A percentile compares a stretch with the other conserved stretches of the same genome.
These are phyloP conservation scores for Panagrolaimus sp. DNA, from an alignment of 1,140 invertebrate species.

Conservation along the genomic window DNA sequence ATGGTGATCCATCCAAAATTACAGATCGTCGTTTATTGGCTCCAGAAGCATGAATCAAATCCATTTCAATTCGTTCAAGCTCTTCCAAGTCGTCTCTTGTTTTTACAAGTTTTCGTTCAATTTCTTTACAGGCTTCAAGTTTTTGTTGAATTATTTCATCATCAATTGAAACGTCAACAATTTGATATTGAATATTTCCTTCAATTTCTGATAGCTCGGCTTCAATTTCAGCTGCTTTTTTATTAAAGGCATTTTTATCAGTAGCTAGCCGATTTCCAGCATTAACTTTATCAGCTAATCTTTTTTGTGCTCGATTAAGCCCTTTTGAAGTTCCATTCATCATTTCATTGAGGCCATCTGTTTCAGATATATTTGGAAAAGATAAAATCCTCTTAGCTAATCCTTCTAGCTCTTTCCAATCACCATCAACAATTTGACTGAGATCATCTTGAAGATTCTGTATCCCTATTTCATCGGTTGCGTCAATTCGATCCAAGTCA, in stretches of 20 bases:
- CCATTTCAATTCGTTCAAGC: slow-evolving; percentile 17
- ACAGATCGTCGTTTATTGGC: slow-evolving; percentile 19
- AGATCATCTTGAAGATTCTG: background rate
- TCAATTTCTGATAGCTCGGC: slow-evolving; percentile 3
- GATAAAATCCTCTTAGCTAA: background rate
- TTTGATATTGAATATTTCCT: background rate
- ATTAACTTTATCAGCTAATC: background rate
- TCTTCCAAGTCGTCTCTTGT: slow-evolving; percentile 17
- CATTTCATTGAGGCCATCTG: background rate
- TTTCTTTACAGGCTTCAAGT: background rate
- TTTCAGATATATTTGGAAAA: background rate
- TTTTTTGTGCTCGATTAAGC: background rate
- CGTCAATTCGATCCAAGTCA: background rate
- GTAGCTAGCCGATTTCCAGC: background rate
- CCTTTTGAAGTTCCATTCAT: background rate
- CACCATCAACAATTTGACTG: background rate
- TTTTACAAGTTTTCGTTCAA: background rate
- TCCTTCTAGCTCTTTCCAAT: background rate
- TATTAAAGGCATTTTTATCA: slow-evolving; percentile 5
- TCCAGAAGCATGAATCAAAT: slow-evolving; percentile 16
- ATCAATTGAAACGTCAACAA: slow-evolving; percentile 14
- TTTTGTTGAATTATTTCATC: background rate
- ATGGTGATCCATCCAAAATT: background rate
- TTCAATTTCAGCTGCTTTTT: slow-evolving; percentile 19
- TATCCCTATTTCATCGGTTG: background rate